Evolutionary conservation across 2,888 invertebrate species (phyloP).

Genomic region (Drosophila glabriapex): DNA sequence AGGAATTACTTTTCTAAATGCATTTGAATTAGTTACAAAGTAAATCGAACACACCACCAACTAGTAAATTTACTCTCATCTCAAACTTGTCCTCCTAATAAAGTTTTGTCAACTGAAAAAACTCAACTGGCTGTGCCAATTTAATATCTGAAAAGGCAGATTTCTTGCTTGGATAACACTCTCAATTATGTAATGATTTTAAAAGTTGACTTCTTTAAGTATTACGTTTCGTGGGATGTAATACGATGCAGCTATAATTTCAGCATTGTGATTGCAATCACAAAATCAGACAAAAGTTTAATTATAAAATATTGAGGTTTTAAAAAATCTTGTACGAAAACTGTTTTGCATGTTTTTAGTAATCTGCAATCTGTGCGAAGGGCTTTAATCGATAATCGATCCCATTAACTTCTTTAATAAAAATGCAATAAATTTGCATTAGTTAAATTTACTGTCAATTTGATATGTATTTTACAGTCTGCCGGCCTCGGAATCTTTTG

Average conservation of each 20-base stretch:
- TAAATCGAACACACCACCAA: constrained; percentile 30
- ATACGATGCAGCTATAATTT: too few species aligned
- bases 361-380: not conserved
- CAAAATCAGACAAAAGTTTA: not conserved
- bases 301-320: not conserved
- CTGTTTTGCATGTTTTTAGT: not conserved
- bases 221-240: not conserved
- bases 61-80: constrained; percentile 38
- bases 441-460: constrained; percentile 22
- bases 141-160: constrained; percentile 11
- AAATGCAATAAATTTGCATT: constrained; percentile 21
- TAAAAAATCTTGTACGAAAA: not conserved
- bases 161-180: not conserved
- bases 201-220: not conserved
- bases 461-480: constrained; percentile 21
- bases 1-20: not conserved
- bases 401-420: not conserved
- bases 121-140: constrained; percentile 3
- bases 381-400: not conserved
- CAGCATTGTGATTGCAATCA: too few species aligned
- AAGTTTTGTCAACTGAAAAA: not conserved
- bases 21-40: not conserved
- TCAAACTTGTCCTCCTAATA: constrained; percentile 15
- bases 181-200: not conserved
- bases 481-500: constrained; percentile 26